Percentiles rank a stretch among this genome's conserved stretches.
phyloP scores from a whole-genome alignment of 2,113 vertebrate species.

The Shinisaurus crocodilurus region DNA sequence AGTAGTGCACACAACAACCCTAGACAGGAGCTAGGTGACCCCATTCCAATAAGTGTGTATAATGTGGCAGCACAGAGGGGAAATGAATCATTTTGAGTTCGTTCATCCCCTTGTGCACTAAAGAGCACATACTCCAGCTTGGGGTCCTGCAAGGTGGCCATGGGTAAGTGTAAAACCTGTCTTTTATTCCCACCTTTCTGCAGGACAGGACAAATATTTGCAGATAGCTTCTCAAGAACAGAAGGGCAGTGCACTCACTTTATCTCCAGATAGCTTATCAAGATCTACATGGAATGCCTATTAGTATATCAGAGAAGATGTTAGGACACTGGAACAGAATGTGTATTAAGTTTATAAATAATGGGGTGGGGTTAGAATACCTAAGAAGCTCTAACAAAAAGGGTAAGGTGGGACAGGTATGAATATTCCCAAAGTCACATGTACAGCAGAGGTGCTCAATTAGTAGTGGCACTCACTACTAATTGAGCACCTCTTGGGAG shows the following conservation, averaged over 20 bases:
- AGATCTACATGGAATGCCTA: background rate
- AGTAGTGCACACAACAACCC: background rate
- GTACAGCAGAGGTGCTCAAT: background rate
- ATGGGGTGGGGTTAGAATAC: background rate
- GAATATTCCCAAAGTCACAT: background rate
- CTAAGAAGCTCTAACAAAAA: background rate
- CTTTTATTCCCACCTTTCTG: background rate
- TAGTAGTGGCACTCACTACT: too few species aligned
- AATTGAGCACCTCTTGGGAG: too few species aligned
- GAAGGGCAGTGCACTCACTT: background rate
- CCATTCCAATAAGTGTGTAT: background rate
- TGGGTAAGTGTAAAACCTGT: background rate
- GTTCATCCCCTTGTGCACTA: background rate
- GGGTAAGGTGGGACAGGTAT: background rate
- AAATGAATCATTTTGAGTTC: background rate
- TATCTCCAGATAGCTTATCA: background rate
- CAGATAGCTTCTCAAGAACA: conserved; percentile 6
- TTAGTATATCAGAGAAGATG: background rate
- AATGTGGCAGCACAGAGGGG: background rate
- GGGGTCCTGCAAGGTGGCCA: background rate
- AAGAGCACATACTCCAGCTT: background rate
- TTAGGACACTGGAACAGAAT: background rate
- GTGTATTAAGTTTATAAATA: background rate
- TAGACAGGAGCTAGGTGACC: background rate
- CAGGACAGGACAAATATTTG: conserved; percentile 7